A percentile compares a stretch with the other conserved stretches of the same genome.
Evolutionary conservation across 2,113 vertebrate genomes (phyloP).

Genomic region (Pandion haliaetus): DNA sequence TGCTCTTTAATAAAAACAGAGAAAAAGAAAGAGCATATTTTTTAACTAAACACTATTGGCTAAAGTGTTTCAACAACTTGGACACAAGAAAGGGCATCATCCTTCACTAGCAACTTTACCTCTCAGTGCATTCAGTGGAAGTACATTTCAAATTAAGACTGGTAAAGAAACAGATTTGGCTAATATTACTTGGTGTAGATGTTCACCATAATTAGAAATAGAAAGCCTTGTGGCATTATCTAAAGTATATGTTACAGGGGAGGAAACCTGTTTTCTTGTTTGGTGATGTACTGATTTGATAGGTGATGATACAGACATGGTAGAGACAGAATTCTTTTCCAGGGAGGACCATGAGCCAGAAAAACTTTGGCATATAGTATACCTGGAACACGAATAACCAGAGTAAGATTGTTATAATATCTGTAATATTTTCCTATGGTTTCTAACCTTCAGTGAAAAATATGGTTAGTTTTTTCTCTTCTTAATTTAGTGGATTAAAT

Average conservation of each 20-base stretch:
- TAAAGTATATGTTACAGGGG: neutral
- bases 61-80: neutral
- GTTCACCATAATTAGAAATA: neutral
- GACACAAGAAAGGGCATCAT: neutral
- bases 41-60: neutral
- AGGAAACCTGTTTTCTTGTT: neutral
- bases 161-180: neutral
- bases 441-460: neutral
- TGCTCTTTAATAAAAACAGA: neutral
- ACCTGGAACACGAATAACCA: neutral
- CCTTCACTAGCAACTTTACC: neutral
- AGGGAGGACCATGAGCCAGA: neutral
- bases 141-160: neutral
- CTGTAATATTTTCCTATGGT: neutral
- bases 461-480: neutral
- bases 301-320: neutral
- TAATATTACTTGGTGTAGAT: neutral
- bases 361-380: neutral
- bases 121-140: neutral
- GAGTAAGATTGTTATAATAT: neutral
- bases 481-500: neutral
- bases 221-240: neutral
- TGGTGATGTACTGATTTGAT: neutral
- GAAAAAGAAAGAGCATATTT: neutral
- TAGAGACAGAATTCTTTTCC: neutral